Percentiles rank a stretch among this genome's conserved stretches.
Conservation (phyloP, 2,113 vertebrate species). For the Hyla sarda region DNA sequence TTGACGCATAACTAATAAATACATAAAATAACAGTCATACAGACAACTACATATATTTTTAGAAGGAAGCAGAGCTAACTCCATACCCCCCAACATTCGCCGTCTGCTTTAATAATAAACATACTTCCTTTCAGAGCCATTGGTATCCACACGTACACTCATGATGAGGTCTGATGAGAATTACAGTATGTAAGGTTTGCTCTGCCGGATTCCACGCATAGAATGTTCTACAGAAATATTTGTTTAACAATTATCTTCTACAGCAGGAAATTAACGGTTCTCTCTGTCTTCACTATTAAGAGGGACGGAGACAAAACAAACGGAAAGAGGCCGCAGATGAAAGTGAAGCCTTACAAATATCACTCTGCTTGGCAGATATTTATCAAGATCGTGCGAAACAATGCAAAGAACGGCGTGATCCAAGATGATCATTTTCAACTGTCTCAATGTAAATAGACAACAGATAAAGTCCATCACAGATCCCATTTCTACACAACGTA, state of each 20-base stretch:
- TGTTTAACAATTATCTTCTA: conserved; percentile 48
- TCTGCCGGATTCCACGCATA: neutral
- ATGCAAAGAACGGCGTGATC: conserved; percentile 57
- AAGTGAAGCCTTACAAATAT: conserved; percentile 42
- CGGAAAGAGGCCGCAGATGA: conserved; percentile 50
- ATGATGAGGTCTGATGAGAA: conserved; percentile 11
- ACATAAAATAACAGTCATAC: neutral
- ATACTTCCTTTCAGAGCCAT: neutral
- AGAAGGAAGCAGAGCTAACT: neutral
- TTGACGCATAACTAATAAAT: neutral
- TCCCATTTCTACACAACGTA: conserved; percentile 37
- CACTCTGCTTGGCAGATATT: conserved; percentile 59
- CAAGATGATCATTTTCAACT: conserved; percentile 62
- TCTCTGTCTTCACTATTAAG: conserved; percentile 28
- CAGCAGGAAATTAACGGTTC: conserved; percentile 47
- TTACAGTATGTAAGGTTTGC: conserved; percentile 32
- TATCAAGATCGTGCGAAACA: conserved; percentile 58
- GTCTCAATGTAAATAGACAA: conserved; percentile 66
- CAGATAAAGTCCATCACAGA: conserved; percentile 60
- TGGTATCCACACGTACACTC: neutral
- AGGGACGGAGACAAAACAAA: conserved; percentile 56
- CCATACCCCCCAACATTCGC: neutral
- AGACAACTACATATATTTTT: neutral
- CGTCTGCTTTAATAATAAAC: conserved; percentile 16
- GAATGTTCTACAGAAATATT: conserved; percentile 42